Percentiles rank a stretch among this genome's conserved stretches.
These are phyloP conservation scores for Coregonus clupeaformis DNA, from an alignment of 2,113 vertebrate species.

Conservation along the genomic window DNA sequence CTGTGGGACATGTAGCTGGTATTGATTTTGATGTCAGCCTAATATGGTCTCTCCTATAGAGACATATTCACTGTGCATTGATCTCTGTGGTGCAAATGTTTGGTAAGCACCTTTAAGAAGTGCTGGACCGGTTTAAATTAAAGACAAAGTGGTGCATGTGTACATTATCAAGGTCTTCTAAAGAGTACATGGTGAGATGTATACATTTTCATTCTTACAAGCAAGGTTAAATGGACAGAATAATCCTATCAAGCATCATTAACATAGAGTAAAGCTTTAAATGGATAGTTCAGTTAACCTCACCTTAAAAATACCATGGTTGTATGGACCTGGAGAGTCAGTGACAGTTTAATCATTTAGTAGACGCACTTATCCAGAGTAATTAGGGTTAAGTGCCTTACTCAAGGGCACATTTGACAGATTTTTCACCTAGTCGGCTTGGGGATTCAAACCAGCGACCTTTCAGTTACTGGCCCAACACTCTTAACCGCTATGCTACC, in stretches of 20 bases:
- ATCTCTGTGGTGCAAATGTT: slow-evolving; percentile 57
- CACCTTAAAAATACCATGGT: not conserved
- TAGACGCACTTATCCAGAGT: too few relatives aligned
- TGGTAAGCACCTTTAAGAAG: slow-evolving; percentile 65
- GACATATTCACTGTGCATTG: slow-evolving; percentile 53
- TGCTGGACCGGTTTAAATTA: slow-evolving; percentile 52
- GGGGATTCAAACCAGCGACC: too few relatives aligned
- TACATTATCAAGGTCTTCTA: slow-evolving; percentile 43
- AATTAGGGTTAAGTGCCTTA: not conserved
- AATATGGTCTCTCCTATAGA: slow-evolving; percentile 52
- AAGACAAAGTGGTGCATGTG: slow-evolving; percentile 42
- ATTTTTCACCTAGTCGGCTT: too few relatives aligned
- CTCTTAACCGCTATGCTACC: too few relatives aligned
- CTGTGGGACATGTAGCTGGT: slow-evolving; percentile 40
- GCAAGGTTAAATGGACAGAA: slow-evolving; percentile 2
- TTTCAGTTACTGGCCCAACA: too few relatives aligned
- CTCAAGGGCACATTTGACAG: too few relatives aligned
- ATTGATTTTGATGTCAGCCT: slow-evolving; percentile 64
- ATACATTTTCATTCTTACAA: not conserved
- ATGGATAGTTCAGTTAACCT: not conserved
- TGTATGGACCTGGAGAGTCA: not conserved
- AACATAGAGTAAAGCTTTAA: not conserved
- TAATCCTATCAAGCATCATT: not conserved
- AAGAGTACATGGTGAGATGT: slow-evolving; percentile 9
- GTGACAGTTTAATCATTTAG: too few relatives aligned